These are phyloP conservation scores for Phyllotreta striolata DNA, from an alignment of 2,888 invertebrate genomes.

Conservation along the genomic window DNA sequence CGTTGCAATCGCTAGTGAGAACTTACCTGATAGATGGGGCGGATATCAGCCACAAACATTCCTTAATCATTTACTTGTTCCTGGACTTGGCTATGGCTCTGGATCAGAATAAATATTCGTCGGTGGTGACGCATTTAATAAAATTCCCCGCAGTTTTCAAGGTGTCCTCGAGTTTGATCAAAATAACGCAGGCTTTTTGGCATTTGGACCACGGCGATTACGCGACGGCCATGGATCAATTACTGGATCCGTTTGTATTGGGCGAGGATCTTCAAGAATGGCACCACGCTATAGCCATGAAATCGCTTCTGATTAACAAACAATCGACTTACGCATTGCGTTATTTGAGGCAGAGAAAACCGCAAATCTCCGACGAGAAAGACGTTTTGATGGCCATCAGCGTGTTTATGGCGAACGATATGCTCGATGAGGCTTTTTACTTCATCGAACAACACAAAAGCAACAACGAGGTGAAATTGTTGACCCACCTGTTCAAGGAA, in stretches of 20 bases:
- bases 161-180: conserved; percentile 75
- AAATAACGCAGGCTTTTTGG: conserved; percentile 89
- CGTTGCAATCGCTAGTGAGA: conserved; percentile 78
- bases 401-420: conserved; percentile 69
- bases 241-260: conserved; percentile 70
- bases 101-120: conserved; percentile 67
- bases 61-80: conserved; percentile 80
- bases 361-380: conserved; percentile 51
- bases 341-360: conserved; percentile 67
- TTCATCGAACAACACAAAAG: conserved; percentile 68
- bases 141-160: conserved; percentile 84
- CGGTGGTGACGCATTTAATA: conserved; percentile 74
- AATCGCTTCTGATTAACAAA: conserved; percentile 72
- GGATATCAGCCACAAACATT: conserved; percentile 76
- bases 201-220: conserved; percentile 86
- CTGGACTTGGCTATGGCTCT: conserved; percentile 80
- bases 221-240: conserved; percentile 72
- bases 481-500: conserved; percentile 70
- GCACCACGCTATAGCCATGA: conserved; percentile 77
- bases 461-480: conserved; percentile 61
- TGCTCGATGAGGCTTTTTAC: conserved; percentile 72
- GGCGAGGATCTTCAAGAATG: conserved; percentile 68
- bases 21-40: conserved; percentile 76
- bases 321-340: conserved; percentile 75
- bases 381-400: conserved; percentile 68